Conservation (phyloP, 2,888 invertebrate genomes). For the Dascillus cervinus region DNA sequence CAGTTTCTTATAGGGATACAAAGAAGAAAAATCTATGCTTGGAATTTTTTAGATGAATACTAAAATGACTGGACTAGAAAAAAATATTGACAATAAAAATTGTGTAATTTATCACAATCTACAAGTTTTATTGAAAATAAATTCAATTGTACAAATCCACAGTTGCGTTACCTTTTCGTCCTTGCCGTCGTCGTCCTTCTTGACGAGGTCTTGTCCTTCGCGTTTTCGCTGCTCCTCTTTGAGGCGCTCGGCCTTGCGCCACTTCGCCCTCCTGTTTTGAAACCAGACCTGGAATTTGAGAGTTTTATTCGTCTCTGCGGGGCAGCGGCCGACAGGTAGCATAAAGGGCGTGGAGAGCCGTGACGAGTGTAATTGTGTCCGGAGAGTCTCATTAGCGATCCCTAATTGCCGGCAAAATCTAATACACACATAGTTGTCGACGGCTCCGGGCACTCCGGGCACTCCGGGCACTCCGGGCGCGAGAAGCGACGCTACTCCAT, state of each 20-base stretch:
- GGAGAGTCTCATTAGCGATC: constrained; percentile 38
- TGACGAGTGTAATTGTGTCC: constrained; percentile 39
- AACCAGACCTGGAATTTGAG: constrained; percentile 88
- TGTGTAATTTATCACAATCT: neutral
- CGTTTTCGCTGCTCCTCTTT: constrained; percentile 86
- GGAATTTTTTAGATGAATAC: too few relatives aligned
- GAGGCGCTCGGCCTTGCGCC: constrained; percentile 85
- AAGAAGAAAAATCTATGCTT: too few relatives aligned
- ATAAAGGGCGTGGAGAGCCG: constrained; percentile 26
- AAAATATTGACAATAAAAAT: neutral
- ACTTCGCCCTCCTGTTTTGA: constrained; percentile 86
- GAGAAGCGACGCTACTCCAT: neutral
- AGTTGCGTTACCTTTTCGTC: constrained; percentile 58
- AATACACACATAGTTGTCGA: constrained; percentile 33
- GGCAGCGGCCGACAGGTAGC: constrained; percentile 12
- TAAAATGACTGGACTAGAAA: too few relatives aligned
- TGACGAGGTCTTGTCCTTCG: constrained; percentile 62
- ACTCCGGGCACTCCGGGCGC: neutral
- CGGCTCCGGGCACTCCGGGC: neutral
- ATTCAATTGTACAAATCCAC: too few relatives aligned
- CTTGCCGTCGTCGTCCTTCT: constrained; percentile 49
- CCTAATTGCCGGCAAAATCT: constrained; percentile 39
- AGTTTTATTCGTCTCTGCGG: too few relatives aligned
- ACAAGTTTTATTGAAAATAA: too few relatives aligned
- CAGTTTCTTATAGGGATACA: too few relatives aligned